These are phyloP conservation scores for Beaufortia kweichowensis DNA, from an alignment of 2,113 vertebrate genomes.

Conservation along the genomic window DNA sequence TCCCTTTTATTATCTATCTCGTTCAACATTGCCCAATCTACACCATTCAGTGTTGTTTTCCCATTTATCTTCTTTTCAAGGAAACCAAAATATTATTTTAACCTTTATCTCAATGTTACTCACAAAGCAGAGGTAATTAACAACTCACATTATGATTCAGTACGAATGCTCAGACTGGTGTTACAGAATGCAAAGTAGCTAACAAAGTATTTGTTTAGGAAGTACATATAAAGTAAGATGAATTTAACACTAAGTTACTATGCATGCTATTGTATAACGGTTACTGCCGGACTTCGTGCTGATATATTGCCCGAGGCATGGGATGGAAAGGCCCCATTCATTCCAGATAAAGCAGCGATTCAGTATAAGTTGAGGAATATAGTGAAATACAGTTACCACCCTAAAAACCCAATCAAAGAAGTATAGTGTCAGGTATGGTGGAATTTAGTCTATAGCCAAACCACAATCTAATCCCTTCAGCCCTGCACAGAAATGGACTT, in stretches of 20 bases:
- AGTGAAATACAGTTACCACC: slow-evolving; percentile 15
- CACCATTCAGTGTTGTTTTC: not conserved
- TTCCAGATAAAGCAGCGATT: slow-evolving; percentile 43
- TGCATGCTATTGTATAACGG: slow-evolving; percentile 22
- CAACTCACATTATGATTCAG: not conserved
- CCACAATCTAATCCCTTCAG: slow-evolving; percentile 30
- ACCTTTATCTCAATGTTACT: slow-evolving; percentile 36
- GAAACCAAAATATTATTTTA: slow-evolving; percentile 63
- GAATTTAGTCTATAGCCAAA: slow-evolving; percentile 48
- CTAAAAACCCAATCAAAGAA: slow-evolving; percentile 41
- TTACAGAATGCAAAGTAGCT: not conserved
- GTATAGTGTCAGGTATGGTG: slow-evolving; percentile 29
- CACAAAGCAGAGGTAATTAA: slow-evolving; percentile 2
- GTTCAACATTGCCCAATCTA: not conserved
- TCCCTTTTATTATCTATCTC: slow-evolving; percentile 61
- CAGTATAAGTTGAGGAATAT: slow-evolving; percentile 38
- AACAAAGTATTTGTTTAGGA: slow-evolving; percentile 8
- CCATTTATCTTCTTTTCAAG: slow-evolving; percentile 56
- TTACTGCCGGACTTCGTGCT: slow-evolving; percentile 22
- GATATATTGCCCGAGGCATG: slow-evolving; percentile 19
- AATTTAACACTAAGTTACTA: slow-evolving; percentile 21
- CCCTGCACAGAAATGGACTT: slow-evolving; percentile 10
- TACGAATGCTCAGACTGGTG: not conserved
- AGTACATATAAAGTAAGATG: not conserved
- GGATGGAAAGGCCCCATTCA: slow-evolving; percentile 43